Conservation (phyloP, 2,888 invertebrate genomes). For the Lottia scabra region DNA sequence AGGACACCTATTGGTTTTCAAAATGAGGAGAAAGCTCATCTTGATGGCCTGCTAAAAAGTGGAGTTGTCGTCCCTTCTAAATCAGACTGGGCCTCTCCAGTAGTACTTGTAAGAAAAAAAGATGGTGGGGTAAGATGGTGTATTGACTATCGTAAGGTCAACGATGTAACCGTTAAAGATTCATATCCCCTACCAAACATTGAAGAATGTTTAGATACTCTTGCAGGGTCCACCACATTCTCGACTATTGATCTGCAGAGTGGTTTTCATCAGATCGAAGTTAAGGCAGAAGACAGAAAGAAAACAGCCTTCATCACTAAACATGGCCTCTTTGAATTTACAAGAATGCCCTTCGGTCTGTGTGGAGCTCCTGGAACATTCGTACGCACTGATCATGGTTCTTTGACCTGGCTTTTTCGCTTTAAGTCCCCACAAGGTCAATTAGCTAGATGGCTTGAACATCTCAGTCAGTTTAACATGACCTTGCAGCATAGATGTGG, state of each 20-base stretch:
- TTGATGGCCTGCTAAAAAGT: constrained; percentile 22
- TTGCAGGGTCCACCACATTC: constrained; percentile 27
- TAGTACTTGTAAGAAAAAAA: constrained; percentile 25
- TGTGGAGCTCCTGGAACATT: constrained; percentile 39
- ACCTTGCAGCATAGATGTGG: constrained; percentile 16
- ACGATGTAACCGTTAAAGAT: constrained; percentile 27
- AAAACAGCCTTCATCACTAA: constrained; percentile 45
- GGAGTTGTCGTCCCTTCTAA: constrained; percentile 25
- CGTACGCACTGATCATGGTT: constrained; percentile 4
- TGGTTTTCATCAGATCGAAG: constrained; percentile 21
- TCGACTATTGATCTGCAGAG: constrained; percentile 22
- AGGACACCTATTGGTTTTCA: constrained; percentile 26
- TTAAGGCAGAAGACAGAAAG: constrained; percentile 25
- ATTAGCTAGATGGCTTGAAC: constrained; percentile 4
- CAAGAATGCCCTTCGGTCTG: constrained; percentile 38
- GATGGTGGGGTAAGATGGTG: constrained; percentile 27
- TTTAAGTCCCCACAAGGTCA: constrained; percentile 3
- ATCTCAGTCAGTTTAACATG: constrained; percentile 17
- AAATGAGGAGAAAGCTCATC: constrained; percentile 19
- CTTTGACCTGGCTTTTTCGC: constrained; percentile 16
- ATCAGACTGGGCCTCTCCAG: constrained; percentile 30
- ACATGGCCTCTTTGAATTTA: constrained; percentile 38
- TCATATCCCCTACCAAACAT: constrained; percentile 28
- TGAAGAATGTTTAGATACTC: constrained; percentile 27
- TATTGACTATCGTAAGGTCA: constrained; percentile 25